These are phyloP conservation scores for Carassius auratus DNA, from an alignment of 2,113 vertebrate species.

Conservation along the genomic window DNA sequence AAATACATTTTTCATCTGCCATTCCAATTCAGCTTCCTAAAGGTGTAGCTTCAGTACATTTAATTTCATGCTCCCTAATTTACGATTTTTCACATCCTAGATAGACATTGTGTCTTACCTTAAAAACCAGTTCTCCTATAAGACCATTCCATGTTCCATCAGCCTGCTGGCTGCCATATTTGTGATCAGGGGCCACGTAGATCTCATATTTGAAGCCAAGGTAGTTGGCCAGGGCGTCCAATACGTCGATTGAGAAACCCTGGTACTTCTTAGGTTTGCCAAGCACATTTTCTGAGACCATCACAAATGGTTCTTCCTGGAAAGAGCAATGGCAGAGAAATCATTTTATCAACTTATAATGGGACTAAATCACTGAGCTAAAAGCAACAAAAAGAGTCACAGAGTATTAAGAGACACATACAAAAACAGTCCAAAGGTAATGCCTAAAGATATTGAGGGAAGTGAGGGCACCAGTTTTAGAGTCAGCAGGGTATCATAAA, in stretches of 20 bases:
- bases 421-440: not conserved
- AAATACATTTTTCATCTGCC: not conserved
- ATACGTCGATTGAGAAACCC: slow-evolving; percentile 94
- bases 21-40: not conserved
- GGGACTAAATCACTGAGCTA: not conserved
- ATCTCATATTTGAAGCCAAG: slow-evolving; percentile 98
- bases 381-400: slow-evolving; percentile 17
- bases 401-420: not conserved
- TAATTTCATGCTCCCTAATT: no score
- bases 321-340: slow-evolving; percentile 56
- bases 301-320: slow-evolving; percentile 98
- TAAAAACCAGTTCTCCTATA: slow-evolving; percentile 94
- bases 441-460: slow-evolving; percentile 1
- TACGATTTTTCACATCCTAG: not conserved
- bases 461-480: not conserved
- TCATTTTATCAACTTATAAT: not conserved
- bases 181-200: slow-evolving; percentile 94
- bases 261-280: slow-evolving; percentile 99
- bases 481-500: slow-evolving; percentile 20
- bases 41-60: no score
- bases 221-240: slow-evolving; percentile 94
- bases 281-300: slow-evolving; percentile 98
- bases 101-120: slow-evolving; percentile 78
- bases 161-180: slow-evolving; percentile 91
- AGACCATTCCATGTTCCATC: slow-evolving; percentile 96